A percentile compares a stretch with the other conserved stretches of the same genome.
Evolutionary conservation across 2,888 invertebrate species (phyloP).

Genomic region (Tetragonula carbonaria): DNA sequence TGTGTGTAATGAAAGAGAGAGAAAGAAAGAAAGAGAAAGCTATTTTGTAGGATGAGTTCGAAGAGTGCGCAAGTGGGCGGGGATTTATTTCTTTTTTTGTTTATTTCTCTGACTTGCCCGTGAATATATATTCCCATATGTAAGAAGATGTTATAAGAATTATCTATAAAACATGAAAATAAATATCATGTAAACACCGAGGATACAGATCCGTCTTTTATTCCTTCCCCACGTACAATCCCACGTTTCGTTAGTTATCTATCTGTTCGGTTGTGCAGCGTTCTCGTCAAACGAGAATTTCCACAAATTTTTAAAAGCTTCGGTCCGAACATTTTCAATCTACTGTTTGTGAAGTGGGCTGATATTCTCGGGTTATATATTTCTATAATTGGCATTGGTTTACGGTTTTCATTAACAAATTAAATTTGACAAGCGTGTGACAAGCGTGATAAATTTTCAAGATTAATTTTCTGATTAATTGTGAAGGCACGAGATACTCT

Average conservation of each 20-base stretch:
- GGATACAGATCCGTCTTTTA: constrained; percentile 27
- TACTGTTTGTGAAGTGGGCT: background rate
- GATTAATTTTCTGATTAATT: no score
- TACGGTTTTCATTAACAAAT: background rate
- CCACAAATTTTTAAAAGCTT: background rate
- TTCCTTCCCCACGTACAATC: background rate
- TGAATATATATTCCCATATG: constrained; percentile 75
- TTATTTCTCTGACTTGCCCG: constrained; percentile 76
- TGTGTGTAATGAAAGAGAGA: background rate
- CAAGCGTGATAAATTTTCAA: no score
- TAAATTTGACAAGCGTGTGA: background rate
- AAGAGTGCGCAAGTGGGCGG: constrained; percentile 65
- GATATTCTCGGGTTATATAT: background rate
- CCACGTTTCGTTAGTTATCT: background rate
- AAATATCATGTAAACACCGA: constrained; percentile 79
- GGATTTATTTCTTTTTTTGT: constrained; percentile 74
- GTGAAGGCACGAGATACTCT: background rate
- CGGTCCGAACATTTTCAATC: background rate
- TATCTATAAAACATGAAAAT: constrained; percentile 76
- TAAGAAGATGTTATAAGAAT: constrained; percentile 76
- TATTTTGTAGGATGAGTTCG: constrained; percentile 65
- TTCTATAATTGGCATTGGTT: background rate
- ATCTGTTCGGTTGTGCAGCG: background rate
- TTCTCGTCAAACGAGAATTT: background rate
- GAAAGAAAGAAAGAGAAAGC: constrained; percentile 48